These are phyloP conservation scores for Malachius bipustulatus DNA, from an alignment of 2,888 invertebrate species.

Conservation along the genomic window DNA sequence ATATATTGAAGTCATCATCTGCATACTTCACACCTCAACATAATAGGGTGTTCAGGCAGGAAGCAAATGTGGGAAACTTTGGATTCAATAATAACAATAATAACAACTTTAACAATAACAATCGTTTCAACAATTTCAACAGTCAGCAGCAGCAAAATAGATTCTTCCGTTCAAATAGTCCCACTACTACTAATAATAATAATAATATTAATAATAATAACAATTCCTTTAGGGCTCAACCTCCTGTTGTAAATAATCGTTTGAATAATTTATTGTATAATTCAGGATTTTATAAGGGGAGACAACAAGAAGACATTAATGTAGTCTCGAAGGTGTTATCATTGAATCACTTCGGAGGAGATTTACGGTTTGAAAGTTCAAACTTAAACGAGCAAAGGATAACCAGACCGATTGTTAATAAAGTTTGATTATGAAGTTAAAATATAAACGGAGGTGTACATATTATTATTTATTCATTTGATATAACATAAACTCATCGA, in stretches of 20 bases:
- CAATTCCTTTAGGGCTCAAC: slow-evolving; percentile 18
- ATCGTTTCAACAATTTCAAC: not conserved
- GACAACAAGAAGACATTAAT: slow-evolving; percentile 61
- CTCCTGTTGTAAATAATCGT: slow-evolving; percentile 39
- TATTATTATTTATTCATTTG: too few species aligned
- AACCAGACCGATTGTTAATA: slow-evolving; percentile 7
- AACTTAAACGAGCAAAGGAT: slow-evolving; percentile 15
- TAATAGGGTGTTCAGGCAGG: slow-evolving; percentile 32
- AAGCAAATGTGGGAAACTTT: slow-evolving; percentile 31
- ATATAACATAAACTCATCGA: too few species aligned
- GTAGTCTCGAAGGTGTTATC: slow-evolving; percentile 73
- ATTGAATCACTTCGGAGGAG: slow-evolving; percentile 50
- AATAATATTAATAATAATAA: slow-evolving; percentile 15
- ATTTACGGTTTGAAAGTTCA: slow-evolving; percentile 11
- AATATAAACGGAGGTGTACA: too few species aligned
- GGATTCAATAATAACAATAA: slow-evolving; percentile 17
- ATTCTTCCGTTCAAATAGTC: slow-evolving; percentile 21
- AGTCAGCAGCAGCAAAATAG: slow-evolving; percentile 12
- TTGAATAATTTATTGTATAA: slow-evolving; percentile 53
- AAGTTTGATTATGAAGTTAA: too few species aligned
- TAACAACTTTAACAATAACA: not conserved
- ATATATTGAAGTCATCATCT: too few species aligned
- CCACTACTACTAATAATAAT: slow-evolving; percentile 7
- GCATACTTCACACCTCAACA: slow-evolving; percentile 14
- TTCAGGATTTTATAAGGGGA: slow-evolving; percentile 47